Percentiles rank a stretch among this genome's conserved stretches.
Evolutionary conservation across 2,797 vertebrate genomes (phyloP).

Genomic region (Pteropus rufus): DNA sequence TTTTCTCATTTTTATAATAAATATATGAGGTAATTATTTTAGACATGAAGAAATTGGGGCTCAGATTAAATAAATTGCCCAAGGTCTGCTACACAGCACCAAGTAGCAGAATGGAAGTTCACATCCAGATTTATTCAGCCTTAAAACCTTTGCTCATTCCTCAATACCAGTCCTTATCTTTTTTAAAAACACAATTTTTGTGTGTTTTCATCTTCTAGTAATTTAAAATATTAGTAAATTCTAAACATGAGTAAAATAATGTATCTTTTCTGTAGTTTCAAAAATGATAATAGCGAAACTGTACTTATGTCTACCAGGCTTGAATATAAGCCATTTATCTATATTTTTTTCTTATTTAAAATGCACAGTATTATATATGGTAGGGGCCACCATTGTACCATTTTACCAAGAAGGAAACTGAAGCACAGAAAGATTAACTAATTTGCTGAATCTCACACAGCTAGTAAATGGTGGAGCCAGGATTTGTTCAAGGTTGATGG

Average conservation of each 20-base stretch:
- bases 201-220: not conserved
- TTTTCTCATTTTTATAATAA: not conserved
- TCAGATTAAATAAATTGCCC: not conserved
- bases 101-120: not conserved
- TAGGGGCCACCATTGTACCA: not conserved
- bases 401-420: not conserved
- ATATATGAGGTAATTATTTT: not conserved
- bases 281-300: not conserved
- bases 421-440: not conserved
- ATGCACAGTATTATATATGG: not conserved
- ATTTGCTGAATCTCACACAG: not conserved
- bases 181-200: not conserved
- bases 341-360: not conserved
- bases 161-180: not conserved
- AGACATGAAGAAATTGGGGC: not conserved
- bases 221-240: conserved; percentile 2
- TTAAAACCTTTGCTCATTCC: not conserved
- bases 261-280: not conserved
- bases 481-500: not conserved
- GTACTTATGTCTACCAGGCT: not conserved
- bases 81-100: not conserved
- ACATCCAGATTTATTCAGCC: not conserved
- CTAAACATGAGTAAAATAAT: not conserved
- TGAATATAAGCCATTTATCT: not conserved
- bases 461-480: not conserved